Conservation (phyloP, 1,140 invertebrate genomes). For the Colletes gigas region DNA sequence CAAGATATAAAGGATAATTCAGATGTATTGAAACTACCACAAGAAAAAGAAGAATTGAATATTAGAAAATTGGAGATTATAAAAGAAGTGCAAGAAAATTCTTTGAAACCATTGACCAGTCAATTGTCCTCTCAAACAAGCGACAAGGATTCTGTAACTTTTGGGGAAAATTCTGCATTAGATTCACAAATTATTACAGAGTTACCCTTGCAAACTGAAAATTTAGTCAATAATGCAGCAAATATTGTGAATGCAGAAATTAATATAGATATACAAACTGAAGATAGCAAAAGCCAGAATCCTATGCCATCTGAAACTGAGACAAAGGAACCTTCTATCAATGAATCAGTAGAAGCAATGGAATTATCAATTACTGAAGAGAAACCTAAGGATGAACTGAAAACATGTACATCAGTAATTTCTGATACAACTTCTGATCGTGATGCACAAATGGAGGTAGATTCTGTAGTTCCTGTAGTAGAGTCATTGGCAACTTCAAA, state of each 20-base stretch:
- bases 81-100: slow-evolving; percentile 5
- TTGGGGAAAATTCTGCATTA: not conserved
- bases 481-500: not conserved
- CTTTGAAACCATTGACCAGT: not conserved
- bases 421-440: not conserved
- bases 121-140: not conserved
- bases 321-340: not conserved
- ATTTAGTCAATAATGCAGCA: slow-evolving; percentile 6
- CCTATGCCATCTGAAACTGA: slow-evolving; percentile 1
- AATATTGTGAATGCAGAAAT: slow-evolving; percentile 9
- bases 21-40: not conserved
- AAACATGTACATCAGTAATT: not conserved
- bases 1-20: not conserved
- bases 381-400: not conserved
- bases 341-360: too few species aligned
- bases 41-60: not conserved
- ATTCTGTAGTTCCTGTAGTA: not conserved
- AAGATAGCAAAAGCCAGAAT: not conserved
- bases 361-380: not conserved
- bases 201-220: not conserved
- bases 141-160: not conserved
- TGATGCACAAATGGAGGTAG: slow-evolving; percentile 1
- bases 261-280: slow-evolving; percentile 6
- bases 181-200: not conserved
- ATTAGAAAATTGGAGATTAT: not conserved